Percentiles rank a stretch among this genome's conserved stretches.
Conservation (phyloP, 92 coral and sea anemone species). For the Bergia sp. region DNA sequence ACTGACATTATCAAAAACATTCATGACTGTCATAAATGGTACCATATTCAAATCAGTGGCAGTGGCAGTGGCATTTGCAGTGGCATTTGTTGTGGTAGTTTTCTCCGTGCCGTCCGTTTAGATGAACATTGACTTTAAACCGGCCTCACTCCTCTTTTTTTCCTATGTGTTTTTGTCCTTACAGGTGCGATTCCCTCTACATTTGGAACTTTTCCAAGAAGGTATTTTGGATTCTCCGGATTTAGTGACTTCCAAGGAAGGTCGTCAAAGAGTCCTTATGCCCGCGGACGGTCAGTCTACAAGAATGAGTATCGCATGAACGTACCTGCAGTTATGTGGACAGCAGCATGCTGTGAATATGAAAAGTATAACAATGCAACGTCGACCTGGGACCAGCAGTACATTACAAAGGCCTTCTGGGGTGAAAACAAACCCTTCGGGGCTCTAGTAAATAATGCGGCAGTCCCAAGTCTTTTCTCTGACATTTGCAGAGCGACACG, state of each 20-base stretch:
- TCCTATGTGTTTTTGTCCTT: not conserved
- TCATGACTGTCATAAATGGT: no score
- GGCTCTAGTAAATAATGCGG: not conserved
- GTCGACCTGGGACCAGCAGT: not conserved
- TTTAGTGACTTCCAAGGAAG: constrained; percentile 4
- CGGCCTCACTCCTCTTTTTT: no score
- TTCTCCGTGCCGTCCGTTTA: no score
- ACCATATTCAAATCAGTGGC: no score
- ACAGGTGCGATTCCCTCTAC: constrained; percentile 20
- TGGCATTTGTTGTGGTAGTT: no score
- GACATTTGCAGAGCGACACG: not conserved
- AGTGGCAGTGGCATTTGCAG: no score
- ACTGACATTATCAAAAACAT: no score
- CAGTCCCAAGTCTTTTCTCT: not conserved
- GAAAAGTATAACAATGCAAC: not conserved
- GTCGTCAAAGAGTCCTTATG: not conserved
- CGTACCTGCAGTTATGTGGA: no score
- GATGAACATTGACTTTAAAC: no score
- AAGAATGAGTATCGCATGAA: not conserved
- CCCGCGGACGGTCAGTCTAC: not conserved
- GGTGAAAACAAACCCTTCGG: not conserved
- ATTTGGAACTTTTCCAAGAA: not conserved
- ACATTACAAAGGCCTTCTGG: constrained; percentile 12
- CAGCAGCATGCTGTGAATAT: no score
- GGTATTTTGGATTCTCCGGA: constrained; percentile 3